Conservation (phyloP, 2,113 vertebrate genomes). For the Conger conger region DNA sequence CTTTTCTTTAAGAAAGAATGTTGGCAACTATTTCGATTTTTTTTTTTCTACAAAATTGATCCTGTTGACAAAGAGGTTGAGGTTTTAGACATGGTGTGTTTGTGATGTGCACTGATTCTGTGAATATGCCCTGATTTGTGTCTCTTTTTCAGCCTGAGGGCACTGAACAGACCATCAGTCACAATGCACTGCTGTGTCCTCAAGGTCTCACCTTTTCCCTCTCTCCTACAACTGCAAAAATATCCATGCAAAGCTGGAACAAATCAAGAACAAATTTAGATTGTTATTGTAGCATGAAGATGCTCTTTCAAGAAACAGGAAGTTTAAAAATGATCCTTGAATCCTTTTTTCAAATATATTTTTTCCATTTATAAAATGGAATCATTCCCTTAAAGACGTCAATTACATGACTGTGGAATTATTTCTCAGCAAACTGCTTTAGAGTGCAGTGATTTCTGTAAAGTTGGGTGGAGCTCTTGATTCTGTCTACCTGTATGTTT, state of each 20-base stretch:
- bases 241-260: not conserved
- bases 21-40: no score
- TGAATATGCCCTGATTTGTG: not conserved
- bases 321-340: no score
- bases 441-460: no score
- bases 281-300: not conserved
- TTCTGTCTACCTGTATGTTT: not conserved
- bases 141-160: conserved; percentile 28
- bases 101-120: not conserved
- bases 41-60: no score
- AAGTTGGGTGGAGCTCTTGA: not conserved
- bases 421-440: no score
- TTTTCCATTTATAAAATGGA: not conserved
- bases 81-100: not conserved
- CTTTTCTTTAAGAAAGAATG: no score
- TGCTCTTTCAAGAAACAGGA: not conserved
- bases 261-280: no score
- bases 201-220: conserved; percentile 12
- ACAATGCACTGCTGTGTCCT: conserved; percentile 26
- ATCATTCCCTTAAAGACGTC: not conserved
- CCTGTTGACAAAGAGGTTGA: no score
- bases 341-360: no score
- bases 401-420: not conserved
- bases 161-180: conserved; percentile 15
- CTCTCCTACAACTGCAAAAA: not conserved